Evolutionary conservation across 2,113 vertebrate genomes (phyloP).

Genomic region (Cebus imitator): DNA sequence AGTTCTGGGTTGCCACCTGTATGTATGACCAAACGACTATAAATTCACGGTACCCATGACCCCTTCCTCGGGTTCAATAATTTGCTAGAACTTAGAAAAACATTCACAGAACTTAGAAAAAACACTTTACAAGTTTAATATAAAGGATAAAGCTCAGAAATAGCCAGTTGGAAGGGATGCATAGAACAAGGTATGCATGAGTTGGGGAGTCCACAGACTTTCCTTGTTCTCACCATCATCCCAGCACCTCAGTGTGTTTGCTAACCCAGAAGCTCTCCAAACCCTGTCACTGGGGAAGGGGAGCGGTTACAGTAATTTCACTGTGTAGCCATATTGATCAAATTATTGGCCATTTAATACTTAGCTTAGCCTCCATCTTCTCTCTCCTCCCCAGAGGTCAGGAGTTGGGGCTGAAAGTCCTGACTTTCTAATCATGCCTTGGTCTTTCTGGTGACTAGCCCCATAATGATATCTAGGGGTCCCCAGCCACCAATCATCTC

Average conservation of each 20-base stretch:
- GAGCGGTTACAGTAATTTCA: too few relatives aligned
- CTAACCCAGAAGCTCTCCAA: not conserved
- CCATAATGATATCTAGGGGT: not conserved
- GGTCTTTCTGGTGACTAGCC: not conserved
- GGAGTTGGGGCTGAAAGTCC: not conserved
- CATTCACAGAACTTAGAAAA: not conserved
- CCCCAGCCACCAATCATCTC: not conserved
- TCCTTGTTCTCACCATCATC: not conserved
- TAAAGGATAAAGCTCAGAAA: not conserved
- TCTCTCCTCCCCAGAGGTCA: not conserved
- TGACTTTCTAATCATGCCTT: not conserved
- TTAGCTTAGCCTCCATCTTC: not conserved
- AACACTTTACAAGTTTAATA: not conserved
- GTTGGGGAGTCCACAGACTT: not conserved
- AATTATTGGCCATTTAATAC: not conserved
- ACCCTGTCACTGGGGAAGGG: too few relatives aligned
- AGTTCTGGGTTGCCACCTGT: not conserved
- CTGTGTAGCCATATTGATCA: not conserved
- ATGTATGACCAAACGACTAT: not conserved
- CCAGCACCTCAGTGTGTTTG: not conserved
- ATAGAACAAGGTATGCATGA: not conserved
- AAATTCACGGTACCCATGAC: not conserved
- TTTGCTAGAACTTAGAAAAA: not conserved
- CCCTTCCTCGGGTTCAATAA: not conserved
- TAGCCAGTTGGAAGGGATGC: not conserved